phyloP scores from a whole-genome alignment of 2,113 vertebrate genomes.

The Syngnathoides biaculeatus region DNA sequence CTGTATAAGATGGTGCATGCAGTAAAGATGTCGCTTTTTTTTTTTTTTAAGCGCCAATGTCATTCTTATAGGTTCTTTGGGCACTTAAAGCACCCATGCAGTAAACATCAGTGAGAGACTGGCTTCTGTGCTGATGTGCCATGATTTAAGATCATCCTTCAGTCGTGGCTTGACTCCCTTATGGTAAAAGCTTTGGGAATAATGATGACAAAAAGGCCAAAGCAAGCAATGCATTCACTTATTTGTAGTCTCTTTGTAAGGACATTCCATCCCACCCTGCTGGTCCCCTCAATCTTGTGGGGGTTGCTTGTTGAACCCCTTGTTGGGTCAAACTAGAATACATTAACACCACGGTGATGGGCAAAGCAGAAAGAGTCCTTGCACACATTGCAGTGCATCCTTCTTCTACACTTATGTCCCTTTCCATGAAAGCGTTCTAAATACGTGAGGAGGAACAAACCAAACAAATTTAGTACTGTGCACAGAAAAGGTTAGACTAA shows the following conservation, averaged over 20 bases:
- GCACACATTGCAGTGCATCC: slow-evolving; percentile 25
- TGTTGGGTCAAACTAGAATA: slow-evolving; percentile 40
- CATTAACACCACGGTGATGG: slow-evolving; percentile 35
- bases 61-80: slow-evolving; percentile 49
- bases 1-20: slow-evolving; percentile 28
- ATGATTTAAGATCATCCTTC: slow-evolving; percentile 54
- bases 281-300: slow-evolving; percentile 37
- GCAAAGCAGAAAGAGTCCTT: slow-evolving; percentile 26
- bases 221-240: slow-evolving; percentile 20
- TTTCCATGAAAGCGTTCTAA: slow-evolving; percentile 41
- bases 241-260: slow-evolving; percentile 18
- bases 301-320: slow-evolving; percentile 28
- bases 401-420: slow-evolving; percentile 18
- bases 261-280: slow-evolving; percentile 43
- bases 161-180: slow-evolving; percentile 37
- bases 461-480: slow-evolving; percentile 67
- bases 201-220: slow-evolving; percentile 22
- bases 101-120: slow-evolving; percentile 57
- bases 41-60: slow-evolving; percentile 50
- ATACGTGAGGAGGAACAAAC: slow-evolving; percentile 66
- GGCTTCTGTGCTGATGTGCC: slow-evolving; percentile 36
- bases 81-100: slow-evolving; percentile 53
- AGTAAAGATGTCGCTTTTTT: slow-evolving; percentile 51
- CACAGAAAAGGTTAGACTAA: slow-evolving; percentile 57
- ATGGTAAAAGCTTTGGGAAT: slow-evolving; percentile 35